phyloP scores from a whole-genome alignment of 2,113 vertebrate species.

The Ptilonorhynchus violaceus region DNA sequence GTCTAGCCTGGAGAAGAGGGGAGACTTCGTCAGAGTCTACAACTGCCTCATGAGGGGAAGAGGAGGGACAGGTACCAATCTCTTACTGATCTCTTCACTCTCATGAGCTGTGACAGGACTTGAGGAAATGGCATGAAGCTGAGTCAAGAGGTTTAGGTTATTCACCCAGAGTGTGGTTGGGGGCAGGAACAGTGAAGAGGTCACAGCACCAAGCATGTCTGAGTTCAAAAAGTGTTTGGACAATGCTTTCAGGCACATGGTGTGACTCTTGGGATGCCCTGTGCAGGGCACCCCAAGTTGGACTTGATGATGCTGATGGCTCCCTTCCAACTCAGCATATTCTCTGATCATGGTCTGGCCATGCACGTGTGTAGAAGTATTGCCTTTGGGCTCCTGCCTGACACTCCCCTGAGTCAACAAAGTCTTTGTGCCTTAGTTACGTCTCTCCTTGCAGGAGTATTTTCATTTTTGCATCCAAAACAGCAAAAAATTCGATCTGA shows the following conservation, averaged over 20 bases:
- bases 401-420: not conserved
- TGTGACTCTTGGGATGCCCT: not conserved
- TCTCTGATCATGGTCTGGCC: not conserved
- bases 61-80: not conserved
- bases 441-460: not conserved
- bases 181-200: not conserved
- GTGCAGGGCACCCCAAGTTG: not conserved
- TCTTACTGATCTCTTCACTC: not conserved
- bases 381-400: not conserved
- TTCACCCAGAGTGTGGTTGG: too few relatives aligned
- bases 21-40: not conserved
- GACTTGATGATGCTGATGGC: rapidly evolving
- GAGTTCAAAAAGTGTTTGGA: rapidly evolving
- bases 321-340: not conserved
- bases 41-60: rapidly evolving
- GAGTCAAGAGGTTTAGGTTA: not conserved
- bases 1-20: not conserved
- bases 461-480: not conserved
- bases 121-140: not conserved
- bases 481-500: not conserved
- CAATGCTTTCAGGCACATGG: rapidly evolving
- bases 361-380: rapidly evolving
- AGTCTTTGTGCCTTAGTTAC: not conserved
- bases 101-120: not conserved
- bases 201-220: not conserved